A percentile compares a stretch with the other conserved stretches of the same genome.
These are phyloP conservation scores for Microcebus jonahi DNA, from an alignment of 2,113 vertebrate genomes.

Conservation along the genomic window DNA sequence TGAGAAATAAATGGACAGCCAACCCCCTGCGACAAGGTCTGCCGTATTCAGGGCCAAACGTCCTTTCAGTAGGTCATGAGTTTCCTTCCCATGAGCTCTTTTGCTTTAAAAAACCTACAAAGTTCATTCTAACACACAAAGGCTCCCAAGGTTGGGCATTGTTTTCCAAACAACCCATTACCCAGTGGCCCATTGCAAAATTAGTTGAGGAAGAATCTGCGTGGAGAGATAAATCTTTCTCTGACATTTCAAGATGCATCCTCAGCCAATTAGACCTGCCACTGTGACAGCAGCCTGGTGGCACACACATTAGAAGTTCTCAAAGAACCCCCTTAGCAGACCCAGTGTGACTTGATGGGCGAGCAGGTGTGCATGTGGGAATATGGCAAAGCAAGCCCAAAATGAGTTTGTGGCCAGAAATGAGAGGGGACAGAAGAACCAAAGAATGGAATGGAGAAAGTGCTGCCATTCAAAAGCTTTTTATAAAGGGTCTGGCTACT, in stretches of 20 bases:
- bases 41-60: neutral
- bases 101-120: neutral
- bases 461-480: neutral
- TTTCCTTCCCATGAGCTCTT: neutral
- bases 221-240: constrained; percentile 78
- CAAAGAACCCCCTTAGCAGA: neutral
- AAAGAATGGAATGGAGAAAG: neutral
- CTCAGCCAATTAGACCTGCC: constrained; percentile 76
- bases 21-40: neutral
- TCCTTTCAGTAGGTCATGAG: accelerated
- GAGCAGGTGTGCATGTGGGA: neutral
- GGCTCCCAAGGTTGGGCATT: neutral
- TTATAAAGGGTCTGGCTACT: neutral
- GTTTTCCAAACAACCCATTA: constrained; percentile 71
- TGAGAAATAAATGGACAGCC: neutral
- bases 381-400: neutral
- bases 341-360: neutral
- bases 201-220: constrained; percentile 74
- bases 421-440: neutral
- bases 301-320: neutral
- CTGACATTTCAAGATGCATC: constrained; percentile 81
- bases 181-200: constrained; percentile 66
- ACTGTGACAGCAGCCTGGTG: neutral
- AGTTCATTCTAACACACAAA: constrained; percentile 43
- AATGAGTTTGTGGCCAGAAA: neutral